Percentiles rank a stretch among this genome's conserved stretches.
phyloP scores from a whole-genome alignment of 2,888 invertebrate genomes.

The Polyommatus icarus region DNA sequence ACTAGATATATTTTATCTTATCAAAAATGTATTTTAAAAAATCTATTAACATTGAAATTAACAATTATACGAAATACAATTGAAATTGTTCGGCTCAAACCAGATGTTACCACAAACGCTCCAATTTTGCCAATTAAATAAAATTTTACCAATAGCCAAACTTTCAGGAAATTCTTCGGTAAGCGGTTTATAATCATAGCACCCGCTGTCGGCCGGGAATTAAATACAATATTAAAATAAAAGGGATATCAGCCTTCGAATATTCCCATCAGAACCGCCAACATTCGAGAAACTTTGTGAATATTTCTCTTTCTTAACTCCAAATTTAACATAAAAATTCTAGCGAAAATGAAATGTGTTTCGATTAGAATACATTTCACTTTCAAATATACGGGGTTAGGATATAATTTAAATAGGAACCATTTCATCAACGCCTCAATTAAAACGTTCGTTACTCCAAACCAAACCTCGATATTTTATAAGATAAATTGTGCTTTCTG shows the following conservation, averaged over 20 bases:
- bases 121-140: slow-evolving; percentile 43
- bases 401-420: slow-evolving; percentile 24
- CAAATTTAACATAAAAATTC: slow-evolving; percentile 6
- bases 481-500: background rate
- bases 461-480: background rate
- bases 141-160: slow-evolving; percentile 68
- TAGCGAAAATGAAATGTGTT: slow-evolving; percentile 24
- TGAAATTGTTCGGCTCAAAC: slow-evolving; percentile 24
- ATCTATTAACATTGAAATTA: background rate
- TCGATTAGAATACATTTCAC: slow-evolving; percentile 29
- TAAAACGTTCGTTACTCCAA: slow-evolving; percentile 20
- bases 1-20: too few relatives aligned
- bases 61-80: background rate
- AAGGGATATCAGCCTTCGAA: slow-evolving; percentile 43
- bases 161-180: slow-evolving; percentile 63
- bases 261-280: slow-evolving; percentile 40
- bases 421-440: slow-evolving; percentile 27
- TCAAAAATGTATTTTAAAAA: background rate
- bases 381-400: slow-evolving; percentile 20
- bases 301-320: slow-evolving; percentile 22
- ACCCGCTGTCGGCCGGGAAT: slow-evolving; percentile 49
- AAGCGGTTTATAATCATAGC: slow-evolving; percentile 74
- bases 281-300: slow-evolving; percentile 30
- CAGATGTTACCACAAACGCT: slow-evolving; percentile 18
- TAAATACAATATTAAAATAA: slow-evolving; percentile 57